Evolutionary conservation across 2,113 vertebrate genomes (phyloP), one percentile per base, ranked within the genome.

Genomic region (Eulemur rufifrons): DNA sequence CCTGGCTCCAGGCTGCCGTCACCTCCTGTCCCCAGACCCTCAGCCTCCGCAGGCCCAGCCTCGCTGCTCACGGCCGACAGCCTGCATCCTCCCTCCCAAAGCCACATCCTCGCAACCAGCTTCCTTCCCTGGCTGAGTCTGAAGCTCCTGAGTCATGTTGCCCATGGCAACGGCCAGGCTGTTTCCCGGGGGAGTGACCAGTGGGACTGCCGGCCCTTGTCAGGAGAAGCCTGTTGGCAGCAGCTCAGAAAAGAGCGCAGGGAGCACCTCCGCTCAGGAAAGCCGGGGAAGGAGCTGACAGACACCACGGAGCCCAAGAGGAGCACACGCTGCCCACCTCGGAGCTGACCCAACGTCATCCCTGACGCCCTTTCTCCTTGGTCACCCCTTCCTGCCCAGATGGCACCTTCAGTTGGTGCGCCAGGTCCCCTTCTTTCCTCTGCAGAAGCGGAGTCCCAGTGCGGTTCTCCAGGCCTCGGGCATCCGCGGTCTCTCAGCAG

Each of bases 381-480:
- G 25, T 32, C 23, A 13, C 1, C 34, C 64, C 42, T 50, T 2
- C 2, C 3, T 1, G 13, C 8, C 1, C 54, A 2, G 74, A 47
- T 64, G 66, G 64, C 80, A 99, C 99, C 99, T 99, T 99, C 4
- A 99, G 95, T 89, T 98, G 99, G 71, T 99, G 98, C 83, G 99
- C 98, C 91, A 98, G 37, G 84, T 99, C 99, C 45, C 98, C 99
- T 64, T 99, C 99, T 5, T 99, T 99, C 98, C 98, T 99, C 88
- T 99, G 99, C 71, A 99, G 98, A 95, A 99, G 99, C 0, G 99
- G 99, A 0, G 99, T 98, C 45, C 99, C 99, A 99, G 97, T 99
- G 99, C 0, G 99, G 99, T 47, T 99, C 99, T 13, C 95, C 66
- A 3, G 97, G 29, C 74, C 0, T 47, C 0, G 66, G 61, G 95